A percentile compares a stretch with the other conserved stretches of the same genome.
phyloP scores from a whole-genome alignment of 2,888 invertebrate genomes.

The Ophion slaviceki region DNA sequence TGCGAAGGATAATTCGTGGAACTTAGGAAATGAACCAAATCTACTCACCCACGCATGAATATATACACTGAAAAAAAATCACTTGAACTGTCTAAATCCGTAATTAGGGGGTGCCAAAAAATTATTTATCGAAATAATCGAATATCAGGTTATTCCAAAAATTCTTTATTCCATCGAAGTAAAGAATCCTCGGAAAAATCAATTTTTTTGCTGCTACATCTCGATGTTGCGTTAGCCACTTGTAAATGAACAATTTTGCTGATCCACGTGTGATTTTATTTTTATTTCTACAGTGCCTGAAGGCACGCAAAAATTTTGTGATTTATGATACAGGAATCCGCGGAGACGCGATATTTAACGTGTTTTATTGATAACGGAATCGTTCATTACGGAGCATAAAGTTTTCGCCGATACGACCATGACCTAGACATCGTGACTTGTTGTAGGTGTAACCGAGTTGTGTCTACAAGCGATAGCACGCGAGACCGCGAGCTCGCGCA shows the following conservation, averaged over 20 bases:
- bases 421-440: conserved; percentile 79
- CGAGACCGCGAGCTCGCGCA: conserved; percentile 70
- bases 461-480: conserved; percentile 70
- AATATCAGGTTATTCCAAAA: no score
- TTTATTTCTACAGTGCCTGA: not conserved
- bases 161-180: no score
- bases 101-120: no score
- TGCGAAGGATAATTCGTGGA: no score
- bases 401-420: conserved; percentile 71
- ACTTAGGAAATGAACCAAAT: no score
- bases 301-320: not conserved
- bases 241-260: not conserved
- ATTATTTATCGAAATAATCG: no score
- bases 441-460: conserved; percentile 77
- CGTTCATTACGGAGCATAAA: conserved; percentile 1
- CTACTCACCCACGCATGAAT: no score
- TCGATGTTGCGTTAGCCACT: not conserved
- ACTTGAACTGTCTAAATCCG: no score
- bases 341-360: not conserved
- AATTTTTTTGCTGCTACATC: not conserved
- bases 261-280: not conserved
- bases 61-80: no score
- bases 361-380: conserved; percentile 4
- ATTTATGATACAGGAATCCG: not conserved
- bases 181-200: no score